Conservation (phyloP, 2,888 invertebrate species). For the Pogonocherus hispidulus region DNA sequence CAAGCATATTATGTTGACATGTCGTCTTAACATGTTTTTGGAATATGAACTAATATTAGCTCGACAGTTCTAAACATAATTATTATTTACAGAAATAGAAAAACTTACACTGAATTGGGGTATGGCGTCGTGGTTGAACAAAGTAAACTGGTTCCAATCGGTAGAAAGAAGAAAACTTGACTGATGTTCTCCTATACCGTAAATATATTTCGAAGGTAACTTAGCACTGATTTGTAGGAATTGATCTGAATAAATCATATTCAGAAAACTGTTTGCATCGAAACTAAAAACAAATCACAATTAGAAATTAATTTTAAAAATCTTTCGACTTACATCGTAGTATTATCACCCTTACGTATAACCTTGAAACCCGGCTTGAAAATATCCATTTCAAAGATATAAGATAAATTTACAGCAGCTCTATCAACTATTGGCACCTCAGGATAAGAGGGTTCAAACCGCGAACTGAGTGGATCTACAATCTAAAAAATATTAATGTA, state of each 20-base stretch:
- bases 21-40: too few relatives aligned
- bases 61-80: too few relatives aligned
- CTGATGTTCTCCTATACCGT: conserved; percentile 83
- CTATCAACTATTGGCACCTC: conserved; percentile 72
- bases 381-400: conserved; percentile 72
- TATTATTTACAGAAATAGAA: background rate
- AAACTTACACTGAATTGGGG: conserved; percentile 76
- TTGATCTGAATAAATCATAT: conserved; percentile 82
- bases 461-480: conserved; percentile 69
- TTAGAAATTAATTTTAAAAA: too few relatives aligned
- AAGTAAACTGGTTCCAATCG: conserved; percentile 78
- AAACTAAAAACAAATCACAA: conserved; percentile 71
- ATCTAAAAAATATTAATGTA: conserved; percentile 54
- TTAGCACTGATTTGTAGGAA: conserved; percentile 78
- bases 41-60: too few relatives aligned
- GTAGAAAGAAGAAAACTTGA: conserved; percentile 74
- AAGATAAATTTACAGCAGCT: conserved; percentile 70
- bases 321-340: conserved; percentile 74
- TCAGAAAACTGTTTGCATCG: conserved; percentile 77
- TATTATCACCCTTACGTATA: conserved; percentile 71
- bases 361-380: conserved; percentile 76
- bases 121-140: conserved; percentile 79
- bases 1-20: too few relatives aligned
- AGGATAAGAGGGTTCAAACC: conserved; percentile 81
- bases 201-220: conserved; percentile 76